phyloP scores from a whole-genome alignment of 2,888 invertebrate genomes.

The Eupithecia exiguata region DNA sequence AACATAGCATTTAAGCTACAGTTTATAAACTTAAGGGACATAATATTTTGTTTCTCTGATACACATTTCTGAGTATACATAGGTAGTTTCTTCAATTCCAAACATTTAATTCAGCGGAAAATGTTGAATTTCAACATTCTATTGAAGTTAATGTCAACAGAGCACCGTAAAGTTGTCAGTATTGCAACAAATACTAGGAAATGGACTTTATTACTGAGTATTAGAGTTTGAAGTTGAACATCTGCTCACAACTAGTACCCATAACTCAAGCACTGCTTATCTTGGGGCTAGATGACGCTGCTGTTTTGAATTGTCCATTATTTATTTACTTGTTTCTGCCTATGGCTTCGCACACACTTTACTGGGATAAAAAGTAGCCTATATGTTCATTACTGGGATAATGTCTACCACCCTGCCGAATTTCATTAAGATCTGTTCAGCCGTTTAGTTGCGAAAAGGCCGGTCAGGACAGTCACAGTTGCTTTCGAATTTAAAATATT shows the following conservation, averaged over 20 bases:
- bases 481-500: too few relatives aligned
- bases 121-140: constrained; percentile 29
- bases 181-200: not conserved
- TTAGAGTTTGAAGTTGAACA: constrained; percentile 1
- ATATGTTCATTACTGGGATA: too few relatives aligned
- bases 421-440: too few relatives aligned
- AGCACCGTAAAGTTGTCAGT: constrained; percentile 1
- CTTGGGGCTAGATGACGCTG: not conserved
- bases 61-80: constrained; percentile 3
- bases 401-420: too few relatives aligned
- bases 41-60: not conserved
- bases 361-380: too few relatives aligned
- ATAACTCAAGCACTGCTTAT: not conserved
- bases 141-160: constrained; percentile 42
- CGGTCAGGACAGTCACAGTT: too few relatives aligned
- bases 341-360: too few relatives aligned
- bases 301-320: not conserved
- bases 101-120: constrained; percentile 15
- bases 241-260: not conserved
- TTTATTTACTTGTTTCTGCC: not conserved
- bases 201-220: constrained; percentile 9
- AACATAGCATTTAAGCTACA: not conserved
- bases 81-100: not conserved
- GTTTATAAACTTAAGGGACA: constrained; percentile 2
- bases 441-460: too few relatives aligned